phyloP scores from a whole-genome alignment of 53 echinoderm and acorn worm genomes.

The Stichopus horrens region DNA sequence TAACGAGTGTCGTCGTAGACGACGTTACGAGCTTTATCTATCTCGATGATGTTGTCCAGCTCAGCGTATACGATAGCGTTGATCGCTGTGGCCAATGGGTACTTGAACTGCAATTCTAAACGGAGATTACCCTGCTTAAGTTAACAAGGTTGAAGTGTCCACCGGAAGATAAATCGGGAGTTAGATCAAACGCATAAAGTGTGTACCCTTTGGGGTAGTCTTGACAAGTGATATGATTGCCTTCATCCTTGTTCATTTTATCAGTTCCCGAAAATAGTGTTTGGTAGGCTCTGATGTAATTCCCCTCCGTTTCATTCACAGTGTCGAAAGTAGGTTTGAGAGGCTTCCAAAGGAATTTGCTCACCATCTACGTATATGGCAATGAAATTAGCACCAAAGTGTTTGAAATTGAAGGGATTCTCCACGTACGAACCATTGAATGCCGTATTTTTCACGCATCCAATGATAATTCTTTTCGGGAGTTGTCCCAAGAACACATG shows the following conservation, averaged over 20 bases:
- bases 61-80: slow-evolving; percentile 56
- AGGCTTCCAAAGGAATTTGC: slow-evolving; percentile 65
- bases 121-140: slow-evolving; percentile 39
- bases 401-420: slow-evolving; percentile 74
- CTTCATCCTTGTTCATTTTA: slow-evolving; percentile 56
- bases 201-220: slow-evolving; percentile 62
- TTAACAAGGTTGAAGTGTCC: slow-evolving; percentile 34
- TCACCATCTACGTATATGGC: slow-evolving; percentile 57
- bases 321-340: slow-evolving; percentile 53
- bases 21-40: slow-evolving; percentile 54
- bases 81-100: slow-evolving; percentile 36
- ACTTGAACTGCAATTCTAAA: slow-evolving; percentile 52
- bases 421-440: slow-evolving; percentile 59
- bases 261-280: slow-evolving; percentile 60
- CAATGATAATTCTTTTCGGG: slow-evolving; percentile 61
- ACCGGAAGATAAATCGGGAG: slow-evolving; percentile 46
- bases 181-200: slow-evolving; percentile 59
- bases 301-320: neutral
- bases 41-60: slow-evolving; percentile 51
- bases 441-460: slow-evolving; percentile 54
- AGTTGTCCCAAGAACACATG: slow-evolving; percentile 59
- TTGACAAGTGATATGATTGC: slow-evolving; percentile 48
- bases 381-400: slow-evolving; percentile 54
- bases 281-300: slow-evolving; percentile 27
- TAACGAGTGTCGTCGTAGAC: slow-evolving; percentile 46